A percentile compares a stretch with the other conserved stretches of the same genome.
Evolutionary conservation across 2,797 vertebrate species (phyloP).

Genomic region (Rhodeus uyekii): DNA sequence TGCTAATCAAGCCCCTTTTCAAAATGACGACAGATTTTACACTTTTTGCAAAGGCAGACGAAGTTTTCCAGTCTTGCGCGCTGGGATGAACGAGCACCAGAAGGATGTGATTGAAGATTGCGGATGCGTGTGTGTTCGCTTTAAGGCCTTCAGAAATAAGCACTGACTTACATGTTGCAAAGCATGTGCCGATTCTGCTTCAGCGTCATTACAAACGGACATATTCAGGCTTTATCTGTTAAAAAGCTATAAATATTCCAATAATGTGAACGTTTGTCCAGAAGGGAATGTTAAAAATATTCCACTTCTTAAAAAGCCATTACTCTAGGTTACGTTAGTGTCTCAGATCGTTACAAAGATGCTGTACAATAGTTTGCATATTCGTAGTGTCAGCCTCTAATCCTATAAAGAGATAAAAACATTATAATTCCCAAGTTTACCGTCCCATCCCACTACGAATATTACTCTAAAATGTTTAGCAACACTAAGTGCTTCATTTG

Average conservation of each 20-base stretch:
- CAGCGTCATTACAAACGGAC: not conserved
- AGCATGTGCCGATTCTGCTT: not conserved
- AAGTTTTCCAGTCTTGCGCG: not conserved
- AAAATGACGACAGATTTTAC: not conserved
- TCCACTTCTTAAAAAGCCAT: conserved; percentile 15
- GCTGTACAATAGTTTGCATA: conserved; percentile 20
- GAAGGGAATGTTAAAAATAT: not conserved
- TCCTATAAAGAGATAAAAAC: conserved; percentile 15
- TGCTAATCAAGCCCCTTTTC: not conserved
- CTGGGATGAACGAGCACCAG: conserved; percentile 1
- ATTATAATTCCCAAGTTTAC: not conserved
- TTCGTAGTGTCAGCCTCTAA: not conserved
- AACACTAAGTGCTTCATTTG: not conserved
- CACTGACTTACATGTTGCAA: not conserved
- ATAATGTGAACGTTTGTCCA: not conserved
- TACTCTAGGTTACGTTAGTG: not conserved
- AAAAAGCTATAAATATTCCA: conserved; percentile 32
- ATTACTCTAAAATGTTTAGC: not conserved
- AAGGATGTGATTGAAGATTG: conserved; percentile 23
- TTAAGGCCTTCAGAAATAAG: conserved; percentile 30
- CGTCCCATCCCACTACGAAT: not conserved
- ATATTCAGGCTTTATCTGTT: conserved; percentile 8
- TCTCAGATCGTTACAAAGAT: not conserved
- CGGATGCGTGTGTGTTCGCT: not conserved
- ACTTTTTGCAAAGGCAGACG: not conserved